Conservation (phyloP, 1,140 invertebrate genomes). For the Drosophila jambulina region DNA sequence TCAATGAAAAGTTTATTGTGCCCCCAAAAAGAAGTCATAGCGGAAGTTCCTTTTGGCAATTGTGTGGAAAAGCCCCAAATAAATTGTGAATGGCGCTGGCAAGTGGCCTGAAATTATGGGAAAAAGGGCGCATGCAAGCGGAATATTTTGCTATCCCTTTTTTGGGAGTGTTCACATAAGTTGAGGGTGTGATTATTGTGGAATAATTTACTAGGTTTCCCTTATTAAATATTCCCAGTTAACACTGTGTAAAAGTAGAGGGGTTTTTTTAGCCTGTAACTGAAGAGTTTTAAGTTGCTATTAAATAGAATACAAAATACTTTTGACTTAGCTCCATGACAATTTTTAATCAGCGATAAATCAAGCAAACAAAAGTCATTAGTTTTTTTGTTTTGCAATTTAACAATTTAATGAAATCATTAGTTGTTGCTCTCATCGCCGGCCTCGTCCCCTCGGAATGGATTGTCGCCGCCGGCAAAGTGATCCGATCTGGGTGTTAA, state of each 20-base stretch:
- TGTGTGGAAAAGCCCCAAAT: constrained; percentile 33
- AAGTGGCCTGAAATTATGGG: constrained; percentile 7
- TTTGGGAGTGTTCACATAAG: not conserved
- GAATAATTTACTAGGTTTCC: not conserved
- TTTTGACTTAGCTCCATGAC: not conserved
- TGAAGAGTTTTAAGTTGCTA: not conserved
- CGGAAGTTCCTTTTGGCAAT: constrained; percentile 23
- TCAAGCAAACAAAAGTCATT: not conserved
- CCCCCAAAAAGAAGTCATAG: constrained; percentile 27
- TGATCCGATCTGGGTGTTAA: not conserved
- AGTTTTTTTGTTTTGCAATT: no score
- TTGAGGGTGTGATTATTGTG: not conserved
- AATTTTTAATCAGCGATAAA: constrained; percentile 1
- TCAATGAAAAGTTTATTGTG: constrained; percentile 47
- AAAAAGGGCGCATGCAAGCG: not conserved
- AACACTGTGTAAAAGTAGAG: no score
- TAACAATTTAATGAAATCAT: not conserved
- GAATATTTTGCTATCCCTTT: not conserved
- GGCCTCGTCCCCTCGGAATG: not conserved
- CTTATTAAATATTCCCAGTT: not conserved
- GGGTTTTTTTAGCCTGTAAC: not conserved
- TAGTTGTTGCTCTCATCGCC: not conserved
- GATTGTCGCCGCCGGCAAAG: constrained; percentile 30
- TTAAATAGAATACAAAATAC: not conserved
- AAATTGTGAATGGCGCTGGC: constrained; percentile 30